Percentiles rank a stretch among this genome's conserved stretches.
These are phyloP conservation scores for Hypsibius dujardini DNA, from an alignment of 1,140 invertebrate genomes.

Conservation along the genomic window DNA sequence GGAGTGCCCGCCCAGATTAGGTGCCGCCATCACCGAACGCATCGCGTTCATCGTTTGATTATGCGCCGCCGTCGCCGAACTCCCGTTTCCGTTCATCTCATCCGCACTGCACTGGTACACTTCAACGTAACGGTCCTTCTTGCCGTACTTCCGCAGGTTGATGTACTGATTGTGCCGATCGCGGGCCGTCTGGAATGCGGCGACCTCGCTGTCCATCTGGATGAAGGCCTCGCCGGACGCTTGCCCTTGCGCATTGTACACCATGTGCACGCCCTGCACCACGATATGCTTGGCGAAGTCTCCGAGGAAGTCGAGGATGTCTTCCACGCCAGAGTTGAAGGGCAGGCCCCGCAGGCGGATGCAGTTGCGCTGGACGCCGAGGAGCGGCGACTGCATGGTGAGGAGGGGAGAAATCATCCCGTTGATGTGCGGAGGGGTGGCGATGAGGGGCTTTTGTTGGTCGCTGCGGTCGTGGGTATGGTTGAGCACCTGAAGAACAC, in stretches of 20 bases:
- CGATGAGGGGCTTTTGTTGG: neutral
- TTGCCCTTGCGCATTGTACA: conserved; percentile 88
- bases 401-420: neutral
- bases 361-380: neutral
- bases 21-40: neutral
- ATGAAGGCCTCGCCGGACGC: conserved; percentile 97
- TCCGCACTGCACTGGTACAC: conserved; percentile 96
- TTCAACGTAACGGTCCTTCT: conserved; percentile 90
- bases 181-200: conserved; percentile 65
- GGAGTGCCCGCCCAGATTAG: neutral
- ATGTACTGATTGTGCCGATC: conserved; percentile 88
- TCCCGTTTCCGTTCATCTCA: conserved; percentile 52
- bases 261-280: conserved; percentile 94
- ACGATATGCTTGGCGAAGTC: conserved; percentile 91
- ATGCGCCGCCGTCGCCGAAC: neutral
- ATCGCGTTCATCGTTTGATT: neutral
- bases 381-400: neutral
- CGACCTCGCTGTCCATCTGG: conserved; percentile 87
- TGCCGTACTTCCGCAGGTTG: conserved; percentile 61
- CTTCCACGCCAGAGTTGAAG: conserved; percentile 81
- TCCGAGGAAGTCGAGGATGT: conserved; percentile 89
- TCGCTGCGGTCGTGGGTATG: neutral
- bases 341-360: conserved; percentile 68
- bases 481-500: neutral
- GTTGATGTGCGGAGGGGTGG: neutral